A percentile compares a stretch with the other conserved stretches of the same genome.
Evolutionary conservation across 1,140 invertebrate species (phyloP).

Genomic region (Helicoverpa armigera): DNA sequence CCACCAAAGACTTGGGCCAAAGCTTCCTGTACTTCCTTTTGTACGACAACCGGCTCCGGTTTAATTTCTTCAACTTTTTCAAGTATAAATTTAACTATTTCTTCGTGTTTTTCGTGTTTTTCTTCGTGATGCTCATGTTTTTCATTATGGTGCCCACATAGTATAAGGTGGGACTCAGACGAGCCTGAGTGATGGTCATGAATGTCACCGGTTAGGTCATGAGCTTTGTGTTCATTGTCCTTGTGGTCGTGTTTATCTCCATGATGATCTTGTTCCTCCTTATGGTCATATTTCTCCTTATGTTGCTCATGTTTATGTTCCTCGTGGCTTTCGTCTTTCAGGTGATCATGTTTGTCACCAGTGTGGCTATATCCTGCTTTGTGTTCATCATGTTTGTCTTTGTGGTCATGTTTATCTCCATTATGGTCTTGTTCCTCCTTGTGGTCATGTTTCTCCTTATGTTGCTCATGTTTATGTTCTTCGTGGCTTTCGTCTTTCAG

Average conservation of each 20-base stretch:
- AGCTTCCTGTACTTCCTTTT: not conserved
- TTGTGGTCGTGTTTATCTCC: not conserved
- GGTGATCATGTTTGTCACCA: not conserved
- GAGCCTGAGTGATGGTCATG: too few relatives aligned
- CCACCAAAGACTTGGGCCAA: slow-evolving; percentile 6
- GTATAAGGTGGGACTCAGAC: too few relatives aligned
- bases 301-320: not conserved
- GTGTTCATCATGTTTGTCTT: not conserved
- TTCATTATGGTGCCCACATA: too few relatives aligned
- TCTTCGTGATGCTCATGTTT: not conserved
- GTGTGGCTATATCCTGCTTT: not conserved
- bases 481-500: not conserved
- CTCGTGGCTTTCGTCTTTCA: not conserved
- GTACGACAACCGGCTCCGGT: not conserved
- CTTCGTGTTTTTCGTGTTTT: not conserved
- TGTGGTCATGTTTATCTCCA: not conserved
- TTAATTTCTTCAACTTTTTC: too few relatives aligned
- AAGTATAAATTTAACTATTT: not conserved
- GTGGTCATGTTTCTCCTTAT: not conserved
- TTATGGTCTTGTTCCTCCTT: not conserved
- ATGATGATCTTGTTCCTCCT: not conserved
- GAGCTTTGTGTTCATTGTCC: not conserved
- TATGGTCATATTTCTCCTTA: not conserved
- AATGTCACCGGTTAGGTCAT: too few relatives aligned
- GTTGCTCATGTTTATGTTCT: not conserved